phyloP scores from a whole-genome alignment of 2,113 vertebrate species.

The Sigmodon hispidus region DNA sequence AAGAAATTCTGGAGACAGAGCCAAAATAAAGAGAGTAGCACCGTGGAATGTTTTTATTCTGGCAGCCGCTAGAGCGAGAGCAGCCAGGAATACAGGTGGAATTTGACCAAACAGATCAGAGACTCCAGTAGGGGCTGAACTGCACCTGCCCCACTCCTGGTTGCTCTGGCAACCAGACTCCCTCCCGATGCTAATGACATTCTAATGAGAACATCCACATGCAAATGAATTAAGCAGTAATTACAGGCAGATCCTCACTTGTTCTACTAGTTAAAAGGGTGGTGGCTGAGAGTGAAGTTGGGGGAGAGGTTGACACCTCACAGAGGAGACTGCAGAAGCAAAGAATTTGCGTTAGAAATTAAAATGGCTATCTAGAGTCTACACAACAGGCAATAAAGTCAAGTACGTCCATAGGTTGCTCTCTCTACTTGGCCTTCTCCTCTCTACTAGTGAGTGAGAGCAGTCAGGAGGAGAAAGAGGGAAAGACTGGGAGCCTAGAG shows the following conservation, averaged over 20 bases:
- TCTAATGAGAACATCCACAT: slow-evolving; percentile 81
- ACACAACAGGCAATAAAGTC: not conserved
- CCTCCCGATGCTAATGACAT: slow-evolving; percentile 80
- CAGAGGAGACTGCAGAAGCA: not conserved
- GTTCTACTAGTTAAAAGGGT: slow-evolving; percentile 62
- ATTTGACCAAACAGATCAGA: slow-evolving; percentile 68
- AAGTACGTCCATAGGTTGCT: not conserved
- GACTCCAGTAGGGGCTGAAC: slow-evolving; percentile 72
- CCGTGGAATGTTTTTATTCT: not conserved
- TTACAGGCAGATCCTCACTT: slow-evolving; percentile 73
- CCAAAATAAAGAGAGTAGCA: slow-evolving; percentile 35
- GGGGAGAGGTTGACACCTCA: slow-evolving; percentile 29
- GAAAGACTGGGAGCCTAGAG: not conserved
- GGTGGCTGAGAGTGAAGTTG: slow-evolving; percentile 33
- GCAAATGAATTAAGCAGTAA: slow-evolving; percentile 79
- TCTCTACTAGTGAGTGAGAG: not conserved
- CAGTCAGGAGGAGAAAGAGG: not conserved
- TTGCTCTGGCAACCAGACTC: slow-evolving; percentile 76
- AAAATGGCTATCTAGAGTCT: not conserved
- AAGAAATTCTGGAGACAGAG: slow-evolving; percentile 41
- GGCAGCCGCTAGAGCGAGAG: not conserved
- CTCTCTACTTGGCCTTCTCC: not conserved
- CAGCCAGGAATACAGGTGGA: slow-evolving; percentile 78
- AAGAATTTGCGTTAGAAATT: not conserved
- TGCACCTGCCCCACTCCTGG: slow-evolving; percentile 80